phyloP scores from a whole-genome alignment of 2,113 vertebrate genomes.

The Cyanoramphus novaezelandiae region DNA sequence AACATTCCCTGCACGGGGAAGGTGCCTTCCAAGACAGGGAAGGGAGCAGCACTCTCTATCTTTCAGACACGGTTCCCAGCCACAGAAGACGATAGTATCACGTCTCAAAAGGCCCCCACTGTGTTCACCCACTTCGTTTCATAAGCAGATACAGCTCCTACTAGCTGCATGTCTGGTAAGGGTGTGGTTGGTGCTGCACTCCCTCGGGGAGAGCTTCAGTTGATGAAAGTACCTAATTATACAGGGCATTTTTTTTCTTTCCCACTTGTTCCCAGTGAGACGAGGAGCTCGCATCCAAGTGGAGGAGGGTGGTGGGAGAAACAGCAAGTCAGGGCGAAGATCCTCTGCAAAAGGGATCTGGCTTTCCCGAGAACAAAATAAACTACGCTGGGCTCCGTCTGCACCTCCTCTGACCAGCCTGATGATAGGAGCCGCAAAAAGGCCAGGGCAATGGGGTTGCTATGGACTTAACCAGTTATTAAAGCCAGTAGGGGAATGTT shows the following conservation, averaged over 20 bases:
- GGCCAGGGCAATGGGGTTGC: not conserved
- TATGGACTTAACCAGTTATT: not conserved
- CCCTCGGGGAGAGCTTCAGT: conserved; percentile 24
- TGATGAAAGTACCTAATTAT: conserved; percentile 60
- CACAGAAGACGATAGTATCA: not conserved
- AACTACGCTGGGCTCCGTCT: not conserved
- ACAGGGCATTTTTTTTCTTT: not conserved
- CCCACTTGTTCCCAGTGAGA: conserved; percentile 20
- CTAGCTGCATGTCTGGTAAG: conserved; percentile 27
- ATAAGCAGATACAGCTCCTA: conserved; percentile 32
- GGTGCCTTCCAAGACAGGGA: not conserved
- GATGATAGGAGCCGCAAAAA: not conserved
- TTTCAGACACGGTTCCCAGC: conserved; percentile 15
- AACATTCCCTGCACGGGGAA: rapidly evolving
- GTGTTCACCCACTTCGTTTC: not conserved
- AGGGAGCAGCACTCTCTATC: not conserved
- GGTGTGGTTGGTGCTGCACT: not conserved
- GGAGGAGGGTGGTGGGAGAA: conserved; percentile 42
- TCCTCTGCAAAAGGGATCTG: not conserved
- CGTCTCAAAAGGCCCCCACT: not conserved
- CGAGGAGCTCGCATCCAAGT: not conserved
- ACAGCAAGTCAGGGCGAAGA: conserved; percentile 45
- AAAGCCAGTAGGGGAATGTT: not conserved
- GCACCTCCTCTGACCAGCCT: not conserved
- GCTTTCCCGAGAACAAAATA: not conserved